phyloP scores from a whole-genome alignment of 2,797 vertebrate species.

The Tamandua tetradactyla region DNA sequence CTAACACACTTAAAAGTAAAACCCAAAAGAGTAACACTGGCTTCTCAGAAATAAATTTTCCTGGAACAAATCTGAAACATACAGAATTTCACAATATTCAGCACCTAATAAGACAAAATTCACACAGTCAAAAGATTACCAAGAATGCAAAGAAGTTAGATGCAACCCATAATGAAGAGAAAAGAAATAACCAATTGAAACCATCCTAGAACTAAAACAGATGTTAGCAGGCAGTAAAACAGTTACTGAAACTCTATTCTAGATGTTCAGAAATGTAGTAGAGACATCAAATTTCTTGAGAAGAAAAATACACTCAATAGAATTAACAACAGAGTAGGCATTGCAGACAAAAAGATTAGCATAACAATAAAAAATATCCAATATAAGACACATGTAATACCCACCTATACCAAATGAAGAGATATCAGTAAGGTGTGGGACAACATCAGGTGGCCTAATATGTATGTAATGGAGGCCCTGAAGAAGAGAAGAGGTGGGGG shows the following conservation, averaged over 20 bases:
- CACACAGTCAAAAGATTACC: neutral
- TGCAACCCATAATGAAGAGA: neutral
- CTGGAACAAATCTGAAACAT: neutral
- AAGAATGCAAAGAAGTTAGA: neutral
- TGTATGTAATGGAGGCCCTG: too few species aligned
- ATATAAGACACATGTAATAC: too few species aligned
- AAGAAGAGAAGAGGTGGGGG: too few species aligned
- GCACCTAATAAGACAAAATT: fast-evolving
- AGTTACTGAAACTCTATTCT: neutral
- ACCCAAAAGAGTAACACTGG: too few species aligned
- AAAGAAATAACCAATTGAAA: neutral
- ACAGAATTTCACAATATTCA: neutral
- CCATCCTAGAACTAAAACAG: neutral
- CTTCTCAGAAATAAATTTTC: neutral
- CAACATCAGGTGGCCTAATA: too few species aligned
- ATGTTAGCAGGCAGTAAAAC: neutral
- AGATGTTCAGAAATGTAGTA: neutral
- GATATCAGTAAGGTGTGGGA: too few species aligned
- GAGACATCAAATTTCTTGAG: neutral
- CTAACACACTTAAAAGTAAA: neutral
- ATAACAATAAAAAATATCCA: too few species aligned
- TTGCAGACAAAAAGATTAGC: neutral
- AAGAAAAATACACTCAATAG: neutral
- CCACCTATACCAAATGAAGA: too few species aligned
- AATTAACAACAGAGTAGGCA: neutral